Evolutionary conservation across 2,113 vertebrate genomes (phyloP), one percentile per base, ranked within the genome.

Genomic region (Eptesicus fuscus): DNA sequence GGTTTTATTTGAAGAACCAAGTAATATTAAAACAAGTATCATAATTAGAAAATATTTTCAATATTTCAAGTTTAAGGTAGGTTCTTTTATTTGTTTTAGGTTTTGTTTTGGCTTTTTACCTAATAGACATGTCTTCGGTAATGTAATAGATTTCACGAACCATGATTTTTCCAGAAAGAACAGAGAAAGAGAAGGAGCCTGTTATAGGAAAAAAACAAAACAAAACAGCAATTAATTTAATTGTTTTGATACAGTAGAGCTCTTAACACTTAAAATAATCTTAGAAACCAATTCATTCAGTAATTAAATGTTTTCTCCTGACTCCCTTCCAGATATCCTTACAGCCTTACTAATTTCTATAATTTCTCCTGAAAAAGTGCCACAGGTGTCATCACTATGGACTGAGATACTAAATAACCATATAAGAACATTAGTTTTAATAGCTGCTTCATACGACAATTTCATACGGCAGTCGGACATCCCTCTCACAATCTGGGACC

Each of bases 151-250:
- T 99, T 95, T 99, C 99, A 82, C 99, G 98, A 98, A 99, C 99
- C 99, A 99, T 99, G 98, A 99, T 98, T 98, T 99, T 99, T 94
- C 99, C 99, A 59, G 99, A 99, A 77, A 99, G 99, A 95, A 99
- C 99, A 63, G 99, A 99, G 97, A 99, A 99, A 0, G 99, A 99
- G 95, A 99, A 99, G 32, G 99, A 99, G 95, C 99, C 99, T 99
- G 97, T 65, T 71, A 56, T 40, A 83, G 59, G 93, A 85, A 16
- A 37, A n/a, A 93, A 56, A 73, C 22, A 25, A 35, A 35, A 93
- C 49, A 70, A 17, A 92, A 44, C 1, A 91, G 32, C 5, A 65
- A 83, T 92, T 88, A 94, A 23, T 78, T 1, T 42, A 83, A 70
- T 23, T 78, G 25, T 85, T 94, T 42, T 73, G 80, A 92, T 51